These are phyloP conservation scores for Drosophila eohydei DNA, from an alignment of 2,888 invertebrate species.

Conservation along the genomic window DNA sequence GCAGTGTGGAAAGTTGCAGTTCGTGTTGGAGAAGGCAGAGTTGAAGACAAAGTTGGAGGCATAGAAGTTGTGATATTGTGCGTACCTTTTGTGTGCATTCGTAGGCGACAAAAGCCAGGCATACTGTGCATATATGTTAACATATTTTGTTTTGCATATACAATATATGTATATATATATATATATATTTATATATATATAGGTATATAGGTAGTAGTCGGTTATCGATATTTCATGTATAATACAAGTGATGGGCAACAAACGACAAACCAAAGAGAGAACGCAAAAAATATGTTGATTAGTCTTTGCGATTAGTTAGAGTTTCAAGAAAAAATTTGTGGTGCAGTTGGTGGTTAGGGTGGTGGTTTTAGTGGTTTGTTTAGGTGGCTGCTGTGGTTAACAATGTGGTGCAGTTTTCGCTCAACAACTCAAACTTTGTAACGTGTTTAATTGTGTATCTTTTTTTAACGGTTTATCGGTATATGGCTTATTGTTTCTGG, in stretches of 20 bases:
- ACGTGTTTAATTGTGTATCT: slow-evolving; percentile 19
- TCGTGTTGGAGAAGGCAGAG: slow-evolving; percentile 80
- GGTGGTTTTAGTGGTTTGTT: slow-evolving; percentile 13
- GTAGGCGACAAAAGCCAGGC: slow-evolving; percentile 98
- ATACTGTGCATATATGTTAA: slow-evolving; percentile 89
- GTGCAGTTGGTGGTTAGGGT: slow-evolving; percentile 25
- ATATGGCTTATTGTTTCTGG: slow-evolving; percentile 15
- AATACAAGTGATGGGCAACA: slow-evolving; percentile 76
- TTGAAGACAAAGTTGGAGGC: slow-evolving; percentile 82
- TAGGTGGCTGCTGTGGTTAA: slow-evolving; percentile 25
- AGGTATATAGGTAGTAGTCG: slow-evolving; percentile 56
- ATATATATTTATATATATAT: slow-evolving; percentile 39
- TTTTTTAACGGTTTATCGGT: slow-evolving; percentile 12
- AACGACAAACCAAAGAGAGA: slow-evolving; percentile 74
- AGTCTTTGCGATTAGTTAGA: slow-evolving; percentile 53
- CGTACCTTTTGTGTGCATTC: slow-evolving; percentile 94
- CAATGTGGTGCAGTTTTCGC: slow-evolving; percentile 46
- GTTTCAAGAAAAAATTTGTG: slow-evolving; percentile 37
- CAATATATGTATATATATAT: slow-evolving; percentile 53
- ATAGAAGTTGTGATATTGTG: slow-evolving; percentile 84
- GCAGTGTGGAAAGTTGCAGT: slow-evolving; percentile 75
- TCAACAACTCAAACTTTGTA: slow-evolving; percentile 46
- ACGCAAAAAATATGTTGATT: slow-evolving; percentile 69
- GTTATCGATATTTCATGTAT: slow-evolving; percentile 70
- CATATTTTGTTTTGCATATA: slow-evolving; percentile 52